Percentiles rank a stretch among this genome's conserved stretches.
Evolutionary conservation across 1,140 invertebrate species (phyloP).

Genomic region (Apis cerana): DNA sequence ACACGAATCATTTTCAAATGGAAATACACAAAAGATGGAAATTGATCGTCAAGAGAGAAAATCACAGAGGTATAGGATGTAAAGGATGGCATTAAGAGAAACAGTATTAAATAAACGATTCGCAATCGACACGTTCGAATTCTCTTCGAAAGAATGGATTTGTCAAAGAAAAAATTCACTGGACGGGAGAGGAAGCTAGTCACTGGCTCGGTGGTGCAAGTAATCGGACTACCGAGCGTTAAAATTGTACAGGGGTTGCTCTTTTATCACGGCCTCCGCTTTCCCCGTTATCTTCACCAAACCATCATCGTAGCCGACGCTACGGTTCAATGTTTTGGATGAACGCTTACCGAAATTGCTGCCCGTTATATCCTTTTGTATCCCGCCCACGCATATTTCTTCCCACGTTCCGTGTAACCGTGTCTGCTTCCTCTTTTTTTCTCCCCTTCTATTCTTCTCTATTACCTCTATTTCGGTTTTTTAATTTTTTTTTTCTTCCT

Average conservation of each 20-base stretch:
- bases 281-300: constrained; percentile 38
- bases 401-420: not conserved
- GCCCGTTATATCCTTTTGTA: constrained; percentile 49
- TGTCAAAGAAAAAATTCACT: constrained; percentile 5
- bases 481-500: not conserved
- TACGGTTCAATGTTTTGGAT: constrained; percentile 58
- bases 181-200: not conserved
- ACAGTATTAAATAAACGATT: not conserved
- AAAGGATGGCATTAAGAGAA: not conserved
- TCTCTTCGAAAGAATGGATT: too few species aligned
- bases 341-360: constrained; percentile 60
- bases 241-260: constrained; percentile 46
- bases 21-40: not conserved
- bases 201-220: not conserved
- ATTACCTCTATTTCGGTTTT: not conserved
- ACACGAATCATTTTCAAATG: not conserved
- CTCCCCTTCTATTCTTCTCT: not conserved
- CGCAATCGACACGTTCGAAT: too few species aligned
- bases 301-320: constrained; percentile 24
- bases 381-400: constrained; percentile 5
- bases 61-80: too few species aligned
- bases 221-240: constrained; percentile 42
- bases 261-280: constrained; percentile 23
- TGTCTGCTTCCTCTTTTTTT: too few species aligned
- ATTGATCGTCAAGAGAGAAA: too few species aligned